Percentiles rank a stretch among this genome's conserved stretches.
These are phyloP conservation scores for Ormyrus pomaceus DNA, from an alignment of 2,888 invertebrate species.

Conservation along the genomic window DNA sequence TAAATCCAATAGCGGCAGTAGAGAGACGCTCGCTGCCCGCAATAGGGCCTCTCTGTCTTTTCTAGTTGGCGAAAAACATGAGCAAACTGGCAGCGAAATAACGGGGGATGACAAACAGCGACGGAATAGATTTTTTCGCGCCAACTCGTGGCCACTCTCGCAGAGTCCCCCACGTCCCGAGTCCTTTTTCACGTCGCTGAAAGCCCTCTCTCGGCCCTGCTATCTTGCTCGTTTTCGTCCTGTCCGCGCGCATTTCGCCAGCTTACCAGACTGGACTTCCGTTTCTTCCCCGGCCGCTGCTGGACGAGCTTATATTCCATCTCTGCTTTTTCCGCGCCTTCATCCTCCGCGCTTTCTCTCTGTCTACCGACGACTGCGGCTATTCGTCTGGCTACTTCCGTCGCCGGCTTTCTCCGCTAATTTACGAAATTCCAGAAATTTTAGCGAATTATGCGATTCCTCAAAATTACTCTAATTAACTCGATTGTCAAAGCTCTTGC, in stretches of 20 bases:
- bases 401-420: not conserved
- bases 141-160: too few relatives aligned
- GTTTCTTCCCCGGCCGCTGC: constrained; percentile 58
- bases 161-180: not conserved
- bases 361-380: constrained; percentile 5
- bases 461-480: not conserved
- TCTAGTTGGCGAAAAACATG: constrained; percentile 16
- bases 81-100: constrained; percentile 25
- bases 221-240: constrained; percentile 28
- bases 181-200: constrained; percentile 43
- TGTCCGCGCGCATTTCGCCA: constrained; percentile 42
- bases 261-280: constrained; percentile 69
- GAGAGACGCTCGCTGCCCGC: too few relatives aligned
- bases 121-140: constrained; percentile 49
- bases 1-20: not conserved
- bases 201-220: constrained; percentile 51
- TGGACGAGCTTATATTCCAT: constrained; percentile 42
- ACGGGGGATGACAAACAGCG: constrained; percentile 49
- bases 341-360: not conserved
- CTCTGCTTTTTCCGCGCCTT: constrained; percentile 16
- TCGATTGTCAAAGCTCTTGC: not conserved
- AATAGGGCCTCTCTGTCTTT: too few relatives aligned
- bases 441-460: not conserved
- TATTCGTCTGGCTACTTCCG: constrained; percentile 34
- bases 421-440: constrained; percentile 12